These are phyloP conservation scores for Tympanoctomys barrerae DNA, from an alignment of 2,797 vertebrate genomes.

Conservation along the genomic window DNA sequence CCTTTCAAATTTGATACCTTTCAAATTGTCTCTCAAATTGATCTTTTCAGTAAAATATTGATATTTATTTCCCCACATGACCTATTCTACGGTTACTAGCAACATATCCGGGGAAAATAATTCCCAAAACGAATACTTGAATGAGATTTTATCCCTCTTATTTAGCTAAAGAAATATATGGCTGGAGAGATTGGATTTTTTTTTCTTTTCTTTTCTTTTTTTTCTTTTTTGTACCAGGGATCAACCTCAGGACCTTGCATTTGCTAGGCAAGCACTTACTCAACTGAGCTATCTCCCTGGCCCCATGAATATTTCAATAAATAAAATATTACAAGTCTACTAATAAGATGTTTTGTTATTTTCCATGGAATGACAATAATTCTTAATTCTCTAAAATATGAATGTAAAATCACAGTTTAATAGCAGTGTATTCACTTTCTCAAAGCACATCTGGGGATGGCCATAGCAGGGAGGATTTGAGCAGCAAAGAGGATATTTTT, in stretches of 20 bases:
- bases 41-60: neutral
- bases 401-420: neutral
- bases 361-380: neutral
- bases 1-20: too few relatives aligned
- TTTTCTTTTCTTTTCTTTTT: too few relatives aligned
- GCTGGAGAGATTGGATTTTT: neutral
- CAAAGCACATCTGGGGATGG: neutral
- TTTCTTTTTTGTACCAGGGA: too few relatives aligned
- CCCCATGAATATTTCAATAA: neutral
- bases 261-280: too few relatives aligned
- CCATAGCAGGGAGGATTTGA: neutral
- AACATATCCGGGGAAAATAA: neutral
- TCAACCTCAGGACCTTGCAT: too few relatives aligned
- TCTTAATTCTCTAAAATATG: neutral
- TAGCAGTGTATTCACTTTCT: neutral
- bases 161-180: slow-evolving; percentile 3
- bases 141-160: neutral
- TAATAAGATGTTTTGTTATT: neutral
- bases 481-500: neutral
- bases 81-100: neutral
- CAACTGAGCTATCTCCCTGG: too few relatives aligned
- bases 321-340: neutral
- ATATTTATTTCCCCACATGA: neutral
- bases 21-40: neutral
- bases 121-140: neutral